Conservation (phyloP, 2,797 vertebrate species). For the Malacoctenus gilli region DNA sequence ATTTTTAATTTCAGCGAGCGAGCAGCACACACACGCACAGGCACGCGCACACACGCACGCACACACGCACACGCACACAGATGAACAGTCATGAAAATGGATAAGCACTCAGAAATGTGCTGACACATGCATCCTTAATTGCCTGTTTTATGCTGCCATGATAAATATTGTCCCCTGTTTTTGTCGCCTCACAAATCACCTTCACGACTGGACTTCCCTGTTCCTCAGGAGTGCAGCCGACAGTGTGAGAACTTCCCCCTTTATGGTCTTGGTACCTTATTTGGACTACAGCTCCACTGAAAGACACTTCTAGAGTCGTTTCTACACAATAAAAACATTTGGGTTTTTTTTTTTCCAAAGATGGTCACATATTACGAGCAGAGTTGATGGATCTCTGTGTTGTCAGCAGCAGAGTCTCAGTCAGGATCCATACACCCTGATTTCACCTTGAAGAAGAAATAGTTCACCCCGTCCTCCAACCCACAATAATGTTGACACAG, state of each 20-base stretch:
- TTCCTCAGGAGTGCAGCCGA: slow-evolving; percentile 33
- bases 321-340: slow-evolving; percentile 50
- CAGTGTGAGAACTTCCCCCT: slow-evolving; percentile 41
- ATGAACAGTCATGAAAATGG: slow-evolving; percentile 58
- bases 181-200: slow-evolving; percentile 29
- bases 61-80: slow-evolving; percentile 20
- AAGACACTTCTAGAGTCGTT: slow-evolving; percentile 53
- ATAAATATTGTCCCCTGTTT: slow-evolving; percentile 46
- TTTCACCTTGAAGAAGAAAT: slow-evolving; percentile 34
- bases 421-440: slow-evolving; percentile 42
- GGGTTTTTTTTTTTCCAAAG: slow-evolving; percentile 45
- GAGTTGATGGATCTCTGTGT: slow-evolving; percentile 26
- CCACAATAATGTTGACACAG: slow-evolving; percentile 42
- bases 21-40: slow-evolving; percentile 12
- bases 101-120: slow-evolving; percentile 59
- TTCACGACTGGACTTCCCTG: slow-evolving; percentile 32
- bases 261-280: slow-evolving; percentile 45
- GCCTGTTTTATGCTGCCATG: slow-evolving; percentile 63
- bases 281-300: slow-evolving; percentile 56
- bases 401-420: slow-evolving; percentile 45
- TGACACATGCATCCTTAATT: slow-evolving; percentile 64
- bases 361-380: slow-evolving; percentile 21
- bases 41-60: slow-evolving; percentile 18
- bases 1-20: slow-evolving; percentile 60
- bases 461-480: slow-evolving; percentile 35